These are phyloP conservation scores for Pheosia tremula DNA, from an alignment of 2,888 invertebrate species.

Conservation along the genomic window DNA sequence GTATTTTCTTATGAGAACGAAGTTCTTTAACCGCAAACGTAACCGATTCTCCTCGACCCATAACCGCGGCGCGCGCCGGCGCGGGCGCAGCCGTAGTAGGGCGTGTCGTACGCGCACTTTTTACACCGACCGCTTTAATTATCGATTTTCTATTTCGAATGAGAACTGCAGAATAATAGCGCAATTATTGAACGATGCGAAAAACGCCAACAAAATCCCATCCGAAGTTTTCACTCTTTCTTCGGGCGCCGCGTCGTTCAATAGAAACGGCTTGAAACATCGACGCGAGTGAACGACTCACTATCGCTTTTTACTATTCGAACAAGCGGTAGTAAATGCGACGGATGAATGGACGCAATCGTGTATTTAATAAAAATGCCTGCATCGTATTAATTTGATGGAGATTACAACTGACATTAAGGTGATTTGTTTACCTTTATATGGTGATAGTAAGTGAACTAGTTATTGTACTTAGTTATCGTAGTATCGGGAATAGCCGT, in stretches of 20 bases:
- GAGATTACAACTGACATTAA: conserved; percentile 16
- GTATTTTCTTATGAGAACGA: not conserved
- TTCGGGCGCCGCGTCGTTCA: conserved; percentile 45
- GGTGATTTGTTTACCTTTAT: too few relatives aligned
- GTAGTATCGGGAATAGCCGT: too few relatives aligned
- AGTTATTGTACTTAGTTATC: too few relatives aligned
- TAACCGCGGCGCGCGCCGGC: conserved; percentile 7
- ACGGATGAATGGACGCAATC: conserved; percentile 27
- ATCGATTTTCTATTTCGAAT: conserved; percentile 72
- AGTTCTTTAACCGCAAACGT: conserved; percentile 6
- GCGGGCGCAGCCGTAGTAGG: conserved; percentile 30
- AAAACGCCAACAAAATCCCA: conserved; percentile 51
- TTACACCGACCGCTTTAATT: conserved; percentile 55
- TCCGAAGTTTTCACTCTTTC: conserved; percentile 62
- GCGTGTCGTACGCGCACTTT: conserved; percentile 38
- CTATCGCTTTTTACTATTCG: conserved; percentile 52
- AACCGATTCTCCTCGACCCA: conserved; percentile 23
- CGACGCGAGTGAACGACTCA: conserved; percentile 35
- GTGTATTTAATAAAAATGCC: conserved; percentile 24
- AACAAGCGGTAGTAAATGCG: conserved; percentile 13
- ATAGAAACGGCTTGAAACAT: conserved; percentile 49
- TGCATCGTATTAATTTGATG: conserved; percentile 14
- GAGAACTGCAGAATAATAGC: conserved; percentile 73
- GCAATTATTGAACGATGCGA: conserved; percentile 53
- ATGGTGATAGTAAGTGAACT: too few relatives aligned